Conservation (phyloP, 1,140 invertebrate genomes). For the Teleopsis dalmanni region DNA sequence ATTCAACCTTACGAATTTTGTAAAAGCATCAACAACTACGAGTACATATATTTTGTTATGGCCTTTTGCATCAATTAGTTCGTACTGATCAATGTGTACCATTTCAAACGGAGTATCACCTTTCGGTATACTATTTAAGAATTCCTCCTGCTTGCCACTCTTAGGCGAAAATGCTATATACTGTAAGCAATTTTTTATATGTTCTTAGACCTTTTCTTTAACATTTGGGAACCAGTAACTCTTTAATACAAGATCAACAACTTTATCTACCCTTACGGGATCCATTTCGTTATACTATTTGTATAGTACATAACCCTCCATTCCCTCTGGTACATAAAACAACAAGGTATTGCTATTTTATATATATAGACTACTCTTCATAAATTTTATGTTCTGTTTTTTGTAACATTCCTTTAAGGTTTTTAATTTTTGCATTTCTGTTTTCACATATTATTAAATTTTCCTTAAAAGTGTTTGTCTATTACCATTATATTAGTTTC, state of each 20-base stretch:
- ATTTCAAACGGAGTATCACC: no score
- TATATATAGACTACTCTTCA: constrained; percentile 25
- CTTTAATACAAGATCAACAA: constrained; percentile 30
- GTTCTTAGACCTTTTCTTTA: constrained; percentile 20
- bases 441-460: constrained; percentile 11
- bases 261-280: constrained; percentile 41
- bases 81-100: no score
- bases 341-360: constrained; percentile 12
- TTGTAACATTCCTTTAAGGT: no score
- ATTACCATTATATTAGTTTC: constrained; percentile 8
- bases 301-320: constrained; percentile 27
- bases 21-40: constrained; percentile 1
- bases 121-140: constrained; percentile 18
- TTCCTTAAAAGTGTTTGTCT: constrained; percentile 12
- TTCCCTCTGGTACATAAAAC: constrained; percentile 26
- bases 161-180: constrained; percentile 18
- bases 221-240: constrained; percentile 40
- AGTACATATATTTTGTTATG: constrained; percentile 37
- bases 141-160: constrained; percentile 39
- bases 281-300: constrained; percentile 29
- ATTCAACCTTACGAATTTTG: neutral
- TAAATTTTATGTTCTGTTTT: constrained; percentile 22
- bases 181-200: neutral
- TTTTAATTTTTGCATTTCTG: neutral
- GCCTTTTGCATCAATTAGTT: constrained; percentile 13